Conservation (phyloP, 2,888 invertebrate genomes). For the Ochropleura leucogaster region DNA sequence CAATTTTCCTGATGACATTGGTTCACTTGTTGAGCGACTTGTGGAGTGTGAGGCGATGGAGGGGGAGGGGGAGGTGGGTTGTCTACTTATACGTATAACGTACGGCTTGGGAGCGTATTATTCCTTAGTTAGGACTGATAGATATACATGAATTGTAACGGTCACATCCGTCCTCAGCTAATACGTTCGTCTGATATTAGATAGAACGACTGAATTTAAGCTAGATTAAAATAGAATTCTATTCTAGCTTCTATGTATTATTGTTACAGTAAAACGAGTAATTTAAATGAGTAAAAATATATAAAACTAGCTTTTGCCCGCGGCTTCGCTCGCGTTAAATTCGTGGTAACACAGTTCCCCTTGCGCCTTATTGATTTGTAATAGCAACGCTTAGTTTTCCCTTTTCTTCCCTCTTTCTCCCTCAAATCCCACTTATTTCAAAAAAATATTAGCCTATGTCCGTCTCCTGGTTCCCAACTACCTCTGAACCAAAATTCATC, state of each 20-base stretch:
- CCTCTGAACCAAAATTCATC: no score
- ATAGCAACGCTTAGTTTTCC: no score
- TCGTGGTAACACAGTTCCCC: no score
- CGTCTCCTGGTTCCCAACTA: no score
- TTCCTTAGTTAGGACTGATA: conserved; percentile 43
- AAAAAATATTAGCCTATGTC: no score
- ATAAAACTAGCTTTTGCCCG: no score
- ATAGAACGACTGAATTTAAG: conserved; percentile 28
- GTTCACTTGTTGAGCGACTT: conserved; percentile 69
- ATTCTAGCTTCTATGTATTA: no score
- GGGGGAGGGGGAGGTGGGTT: conserved; percentile 23
- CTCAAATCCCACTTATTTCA: no score
- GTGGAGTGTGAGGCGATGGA: conserved; percentile 28
- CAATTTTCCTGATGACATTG: conserved; percentile 68
- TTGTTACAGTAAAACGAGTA: neutral
- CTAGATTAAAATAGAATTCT: neutral
- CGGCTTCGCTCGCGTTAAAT: no score
- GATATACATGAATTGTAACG: conserved; percentile 37
- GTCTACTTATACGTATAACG: conserved; percentile 29
- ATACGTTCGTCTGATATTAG: conserved; percentile 36
- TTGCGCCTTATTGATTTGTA: no score
- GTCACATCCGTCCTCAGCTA: conserved; percentile 28
- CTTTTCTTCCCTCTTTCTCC: no score
- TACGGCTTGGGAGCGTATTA: conserved; percentile 42
- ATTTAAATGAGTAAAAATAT: neutral